Base-by-base conservation (phyloP, 2,888 invertebrate genomes). In the Lasioglossum vierecki region DNA sequence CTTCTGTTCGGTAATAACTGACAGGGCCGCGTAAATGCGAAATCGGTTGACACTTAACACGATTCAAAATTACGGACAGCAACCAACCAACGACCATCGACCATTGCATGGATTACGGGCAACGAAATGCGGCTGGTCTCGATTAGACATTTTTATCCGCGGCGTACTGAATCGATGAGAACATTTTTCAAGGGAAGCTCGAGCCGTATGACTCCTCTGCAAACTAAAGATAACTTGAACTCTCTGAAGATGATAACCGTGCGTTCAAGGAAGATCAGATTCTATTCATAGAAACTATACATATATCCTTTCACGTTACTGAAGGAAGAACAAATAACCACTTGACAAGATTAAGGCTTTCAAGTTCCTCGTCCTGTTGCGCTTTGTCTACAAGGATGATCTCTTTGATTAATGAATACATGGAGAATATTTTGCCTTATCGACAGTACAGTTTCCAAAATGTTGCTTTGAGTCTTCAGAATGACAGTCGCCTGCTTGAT, bases 1-100 rank as follows among this genome's bases (percentile, higher is more conserved):
- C 93, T 93, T 92, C 91, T 91, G 91, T 90, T 88, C 89, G 85
- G 90, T 88, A 89, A 90, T 91, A 91, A 92, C 91, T 82, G 91
- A 91, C 91, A 88, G 88, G 80, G 77, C 73, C 82, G 88, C 82
- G 85, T 87, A 90, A 91, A 91, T 90, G 91, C 89, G 88, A 90
- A 92, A 92, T 91, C 91, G 88, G 90, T 89, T 90, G 91, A 91
- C 90, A 89, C 89, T 91, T 91, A 85, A 87, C 89, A 79, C 91
- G 86, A 78, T 79, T 85, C 86, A 53, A 85, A 89, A 91, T 90
- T 90, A 90, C 87, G 83, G 76, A 78, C 80, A 73, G 73, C 75
- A 30, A 72, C 87, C 70, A 72, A 80, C 88, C 68, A 73, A 83
- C 80, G 75, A 53, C 53, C 53, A 79, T 63, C 80, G 72, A n/a